Evolutionary conservation across 2,113 vertebrate genomes (phyloP).

Genomic region (Peucedramus taeniatus): DNA sequence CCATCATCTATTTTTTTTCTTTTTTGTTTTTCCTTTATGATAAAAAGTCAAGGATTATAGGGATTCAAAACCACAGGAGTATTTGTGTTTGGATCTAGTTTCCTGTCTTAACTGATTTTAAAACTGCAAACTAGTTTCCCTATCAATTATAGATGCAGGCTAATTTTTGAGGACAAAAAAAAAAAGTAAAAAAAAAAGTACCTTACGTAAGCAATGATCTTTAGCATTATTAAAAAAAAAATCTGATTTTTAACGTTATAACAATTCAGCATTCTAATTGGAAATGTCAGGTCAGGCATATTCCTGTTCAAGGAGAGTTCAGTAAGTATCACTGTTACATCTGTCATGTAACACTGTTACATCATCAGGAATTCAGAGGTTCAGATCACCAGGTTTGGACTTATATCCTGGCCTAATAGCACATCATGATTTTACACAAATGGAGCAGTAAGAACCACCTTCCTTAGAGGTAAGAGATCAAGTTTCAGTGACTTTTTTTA

Average conservation of each 20-base stretch:
- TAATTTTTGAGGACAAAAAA: neutral
- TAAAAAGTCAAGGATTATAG: neutral
- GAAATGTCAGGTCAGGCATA: neutral
- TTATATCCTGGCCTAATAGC: neutral
- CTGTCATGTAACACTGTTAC: neutral
- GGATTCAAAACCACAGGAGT: neutral
- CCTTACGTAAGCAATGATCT: neutral
- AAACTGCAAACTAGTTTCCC: neutral
- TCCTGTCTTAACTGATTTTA: neutral
- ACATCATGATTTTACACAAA: neutral
- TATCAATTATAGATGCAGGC: neutral
- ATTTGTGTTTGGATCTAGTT: neutral
- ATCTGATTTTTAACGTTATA: neutral
- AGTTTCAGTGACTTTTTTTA: neutral
- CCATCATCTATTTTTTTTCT: neutral
- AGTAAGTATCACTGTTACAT: neutral
- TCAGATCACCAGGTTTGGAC: neutral
- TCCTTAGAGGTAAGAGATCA: neutral
- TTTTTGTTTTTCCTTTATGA: neutral
- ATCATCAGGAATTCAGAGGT: neutral
- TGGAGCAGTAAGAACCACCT: neutral
- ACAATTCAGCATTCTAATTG: neutral
- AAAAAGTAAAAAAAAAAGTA: neutral
- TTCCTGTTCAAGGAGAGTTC: neutral
- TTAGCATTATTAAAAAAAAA: neutral